A percentile compares a stretch with the other conserved stretches of the same genome.
Evolutionary conservation across 1,140 invertebrate species (phyloP).

Genomic region (Nebria ingens): DNA sequence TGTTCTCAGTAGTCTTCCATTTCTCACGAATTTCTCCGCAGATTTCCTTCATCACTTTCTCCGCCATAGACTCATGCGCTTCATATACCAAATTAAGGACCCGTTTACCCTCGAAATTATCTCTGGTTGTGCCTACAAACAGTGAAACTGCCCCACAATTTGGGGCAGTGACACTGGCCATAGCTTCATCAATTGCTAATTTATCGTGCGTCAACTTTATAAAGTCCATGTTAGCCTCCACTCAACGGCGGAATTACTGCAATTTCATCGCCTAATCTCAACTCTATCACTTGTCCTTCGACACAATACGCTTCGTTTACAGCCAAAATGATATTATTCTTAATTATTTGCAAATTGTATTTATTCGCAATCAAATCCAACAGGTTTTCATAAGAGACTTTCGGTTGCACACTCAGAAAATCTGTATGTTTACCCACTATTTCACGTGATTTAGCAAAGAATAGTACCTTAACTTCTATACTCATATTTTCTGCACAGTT

Average conservation of each 20-base stretch:
- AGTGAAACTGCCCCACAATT: constrained; percentile 79
- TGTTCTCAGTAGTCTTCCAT: constrained; percentile 63
- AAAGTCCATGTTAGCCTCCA: constrained; percentile 64
- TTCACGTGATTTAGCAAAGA: constrained; percentile 82
- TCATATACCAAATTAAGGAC: constrained; percentile 83
- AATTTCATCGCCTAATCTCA: constrained; percentile 60
- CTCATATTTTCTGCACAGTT: constrained; percentile 20
- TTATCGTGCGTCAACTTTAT: constrained; percentile 57
- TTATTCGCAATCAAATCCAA: constrained; percentile 43
- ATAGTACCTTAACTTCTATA: constrained; percentile 54
- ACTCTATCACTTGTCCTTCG: constrained; percentile 38
- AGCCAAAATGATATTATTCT: constrained; percentile 62
- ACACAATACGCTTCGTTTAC: constrained; percentile 66
- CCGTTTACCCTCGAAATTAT: constrained; percentile 78
- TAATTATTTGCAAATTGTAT: constrained; percentile 58
- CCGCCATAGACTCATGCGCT: constrained; percentile 85
- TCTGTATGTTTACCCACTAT: constrained; percentile 50
- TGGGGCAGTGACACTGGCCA: constrained; percentile 52
- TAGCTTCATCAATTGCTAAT: constrained; percentile 58
- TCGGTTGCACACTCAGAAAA: constrained; percentile 37
- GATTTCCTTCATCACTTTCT: constrained; percentile 71
- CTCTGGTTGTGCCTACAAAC: constrained; percentile 85
- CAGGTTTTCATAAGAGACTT: constrained; percentile 43
- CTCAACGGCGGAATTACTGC: constrained; percentile 81
- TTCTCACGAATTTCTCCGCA: constrained; percentile 58